phyloP scores from a whole-genome alignment of 2,113 vertebrate genomes.

The Promerops cafer region DNA sequence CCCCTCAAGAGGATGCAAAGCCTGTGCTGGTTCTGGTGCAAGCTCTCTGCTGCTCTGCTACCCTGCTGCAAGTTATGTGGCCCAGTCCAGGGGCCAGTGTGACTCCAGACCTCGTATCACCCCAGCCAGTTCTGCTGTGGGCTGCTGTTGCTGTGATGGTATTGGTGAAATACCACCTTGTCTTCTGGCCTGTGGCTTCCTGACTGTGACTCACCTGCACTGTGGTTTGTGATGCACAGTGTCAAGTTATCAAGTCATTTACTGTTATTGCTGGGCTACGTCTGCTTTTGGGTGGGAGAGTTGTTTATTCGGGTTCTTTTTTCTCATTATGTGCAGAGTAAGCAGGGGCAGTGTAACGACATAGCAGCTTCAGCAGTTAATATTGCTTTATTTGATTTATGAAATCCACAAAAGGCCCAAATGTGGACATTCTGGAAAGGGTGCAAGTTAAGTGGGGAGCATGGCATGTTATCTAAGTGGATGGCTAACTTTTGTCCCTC shows the following conservation, averaged over 20 bases:
- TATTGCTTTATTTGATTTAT: neutral
- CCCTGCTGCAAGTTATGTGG: neutral
- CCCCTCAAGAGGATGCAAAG: neutral
- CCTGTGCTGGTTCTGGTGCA: neutral
- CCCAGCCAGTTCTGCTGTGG: neutral
- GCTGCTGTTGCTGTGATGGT: neutral
- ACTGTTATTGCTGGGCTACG: neutral
- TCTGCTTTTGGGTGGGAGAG: neutral
- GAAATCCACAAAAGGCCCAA: neutral
- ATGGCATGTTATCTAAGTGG: neutral
- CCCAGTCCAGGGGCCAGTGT: neutral
- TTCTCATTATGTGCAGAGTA: neutral
- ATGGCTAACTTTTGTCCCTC: neutral
- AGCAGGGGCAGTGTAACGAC: neutral
- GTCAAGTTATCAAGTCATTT: neutral
- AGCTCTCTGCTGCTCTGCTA: neutral
- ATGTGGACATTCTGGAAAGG: neutral
- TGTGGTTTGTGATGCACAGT: neutral
- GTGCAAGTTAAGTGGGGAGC: neutral
- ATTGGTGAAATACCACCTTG: neutral
- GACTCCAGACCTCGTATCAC: fast-evolving
- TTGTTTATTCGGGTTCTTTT: neutral
- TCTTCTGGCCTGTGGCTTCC: neutral
- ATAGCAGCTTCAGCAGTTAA: neutral
- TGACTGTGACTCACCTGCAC: neutral